Base-by-base conservation (phyloP, 1,140 invertebrate species). In the Aradophagus sp. region DNA sequence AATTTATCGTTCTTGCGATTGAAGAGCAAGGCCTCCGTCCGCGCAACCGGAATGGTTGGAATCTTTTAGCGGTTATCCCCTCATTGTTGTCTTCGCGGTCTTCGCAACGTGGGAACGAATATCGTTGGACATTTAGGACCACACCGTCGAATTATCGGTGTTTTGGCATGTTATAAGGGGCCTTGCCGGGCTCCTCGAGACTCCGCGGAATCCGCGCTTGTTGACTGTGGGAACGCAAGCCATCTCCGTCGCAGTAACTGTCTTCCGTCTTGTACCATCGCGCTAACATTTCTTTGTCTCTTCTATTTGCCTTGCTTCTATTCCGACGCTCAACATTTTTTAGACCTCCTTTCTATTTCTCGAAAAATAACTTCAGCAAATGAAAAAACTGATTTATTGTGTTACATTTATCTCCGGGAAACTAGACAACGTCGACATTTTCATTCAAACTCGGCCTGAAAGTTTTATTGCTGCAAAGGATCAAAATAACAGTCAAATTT, bases 61-160 rank as follows among this genome's bases (percentile, higher is more conserved):
- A 84, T 84, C 80, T 74, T 77, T 79, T 74, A 75, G 77, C 79
- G 74, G 76, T 74, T 53, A 74, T 71, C 62, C 65, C 68, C 50
- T 62, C 47, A 61, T 66, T 63, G 73, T 68, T 70, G 69, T 73
- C 73, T 66, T 73, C 72, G 53, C 61, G 55, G 69, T 72, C 61
- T 52, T 55, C 59, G 39, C 55, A 73, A 73, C 81, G 83, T 84
- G 82, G 81, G 83, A 84, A 84, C 77, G 80, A 75, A 80, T 80
- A 79, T 80, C 70, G 71, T 72, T 74, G 65, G 74, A 81, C 74
- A 74, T 77, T 77, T 74, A 53, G 56, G 83, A 82, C 83, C 83
- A 84, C 83, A 85, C 84, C 73, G 80, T 81, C 84, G 83, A 84
- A 83, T 84, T 84, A 85, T 85, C 83, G 83, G 73, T 81, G 80